phyloP scores from a whole-genome alignment of 2,888 invertebrate species.

The Oligia fasciuncula region DNA sequence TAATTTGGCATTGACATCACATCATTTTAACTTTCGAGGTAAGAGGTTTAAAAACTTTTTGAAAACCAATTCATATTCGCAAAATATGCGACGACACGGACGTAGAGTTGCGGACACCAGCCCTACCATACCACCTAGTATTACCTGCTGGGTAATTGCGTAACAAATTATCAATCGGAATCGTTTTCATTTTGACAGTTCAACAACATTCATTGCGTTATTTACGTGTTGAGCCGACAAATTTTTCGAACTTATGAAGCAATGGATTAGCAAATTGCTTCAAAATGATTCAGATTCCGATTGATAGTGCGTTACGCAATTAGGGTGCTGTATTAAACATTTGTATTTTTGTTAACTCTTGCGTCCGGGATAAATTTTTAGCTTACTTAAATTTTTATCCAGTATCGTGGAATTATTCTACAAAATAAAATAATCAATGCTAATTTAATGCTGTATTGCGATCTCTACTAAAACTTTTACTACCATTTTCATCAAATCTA shows the following conservation, averaged over 20 bases:
- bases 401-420: not conserved
- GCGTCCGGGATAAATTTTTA: not conserved
- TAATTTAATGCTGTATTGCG: not conserved
- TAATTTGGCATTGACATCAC: conserved; percentile 29
- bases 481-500: not conserved
- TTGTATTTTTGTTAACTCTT: not conserved
- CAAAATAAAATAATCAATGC: not conserved
- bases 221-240: too few relatives aligned
- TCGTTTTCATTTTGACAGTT: too few relatives aligned
- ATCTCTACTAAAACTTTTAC: not conserved
- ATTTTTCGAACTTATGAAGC: too few relatives aligned
- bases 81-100: not conserved
- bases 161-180: too few relatives aligned
- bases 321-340: not conserved
- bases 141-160: not conserved
- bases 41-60: not conserved
- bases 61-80: not conserved
- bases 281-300: too few relatives aligned
- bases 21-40: conserved; percentile 13
- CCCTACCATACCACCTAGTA: not conserved
- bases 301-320: too few relatives aligned
- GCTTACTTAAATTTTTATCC: not conserved
- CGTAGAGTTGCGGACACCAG: not conserved
- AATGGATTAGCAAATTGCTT: too few relatives aligned
- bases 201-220: too few relatives aligned